A percentile compares a stretch with the other conserved stretches of the same genome.
These are phyloP conservation scores for Portevinia maculata DNA, from an alignment of 2,888 invertebrate genomes.

Conservation along the genomic window DNA sequence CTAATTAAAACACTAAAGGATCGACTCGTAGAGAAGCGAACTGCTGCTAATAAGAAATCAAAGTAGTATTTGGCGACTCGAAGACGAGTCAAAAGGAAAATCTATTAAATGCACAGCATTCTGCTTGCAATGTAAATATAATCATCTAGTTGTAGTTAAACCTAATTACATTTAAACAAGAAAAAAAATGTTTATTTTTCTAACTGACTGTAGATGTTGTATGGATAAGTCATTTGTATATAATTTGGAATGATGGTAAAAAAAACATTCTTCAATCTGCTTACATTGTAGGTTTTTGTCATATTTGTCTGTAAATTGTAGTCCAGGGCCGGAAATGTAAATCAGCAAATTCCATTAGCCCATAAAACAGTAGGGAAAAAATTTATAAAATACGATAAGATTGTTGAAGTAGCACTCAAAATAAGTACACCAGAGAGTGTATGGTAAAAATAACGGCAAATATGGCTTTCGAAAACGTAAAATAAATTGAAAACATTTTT, in stretches of 20 bases:
- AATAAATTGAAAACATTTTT: slow-evolving; percentile 40
- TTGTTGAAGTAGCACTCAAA: too few relatives aligned
- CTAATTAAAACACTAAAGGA: slow-evolving; percentile 83
- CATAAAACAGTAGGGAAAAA: slow-evolving; percentile 13
- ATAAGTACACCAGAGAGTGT: slow-evolving; percentile 37
- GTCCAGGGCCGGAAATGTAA: slow-evolving; percentile 38
- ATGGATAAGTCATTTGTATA: slow-evolving; percentile 62
- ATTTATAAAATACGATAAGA: slow-evolving; percentile 50
- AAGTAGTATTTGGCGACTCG: slow-evolving; percentile 72
- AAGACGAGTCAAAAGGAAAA: slow-evolving; percentile 62
- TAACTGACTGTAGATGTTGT: slow-evolving; percentile 57
- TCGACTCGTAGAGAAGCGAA: slow-evolving; percentile 82
- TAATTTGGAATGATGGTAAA: slow-evolving; percentile 50
- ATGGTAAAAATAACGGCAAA: slow-evolving; percentile 13
- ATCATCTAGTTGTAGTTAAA: slow-evolving; percentile 43
- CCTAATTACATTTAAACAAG: slow-evolving; percentile 33
- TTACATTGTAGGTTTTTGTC: slow-evolving; percentile 17
- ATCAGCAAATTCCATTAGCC: slow-evolving; percentile 32
- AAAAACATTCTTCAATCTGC: slow-evolving; percentile 21
- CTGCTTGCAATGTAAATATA: slow-evolving; percentile 56
- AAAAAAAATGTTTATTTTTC: slow-evolving; percentile 65
- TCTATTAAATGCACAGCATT: slow-evolving; percentile 41
- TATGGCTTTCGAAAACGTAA: slow-evolving; percentile 32
- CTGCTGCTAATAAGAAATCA: slow-evolving; percentile 74
- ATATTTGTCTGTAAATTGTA: slow-evolving; percentile 52